Percentiles rank a stretch among this genome's conserved stretches.
Conservation (phyloP, 2,113 vertebrate species). For the Dipodomys stephensi region DNA sequence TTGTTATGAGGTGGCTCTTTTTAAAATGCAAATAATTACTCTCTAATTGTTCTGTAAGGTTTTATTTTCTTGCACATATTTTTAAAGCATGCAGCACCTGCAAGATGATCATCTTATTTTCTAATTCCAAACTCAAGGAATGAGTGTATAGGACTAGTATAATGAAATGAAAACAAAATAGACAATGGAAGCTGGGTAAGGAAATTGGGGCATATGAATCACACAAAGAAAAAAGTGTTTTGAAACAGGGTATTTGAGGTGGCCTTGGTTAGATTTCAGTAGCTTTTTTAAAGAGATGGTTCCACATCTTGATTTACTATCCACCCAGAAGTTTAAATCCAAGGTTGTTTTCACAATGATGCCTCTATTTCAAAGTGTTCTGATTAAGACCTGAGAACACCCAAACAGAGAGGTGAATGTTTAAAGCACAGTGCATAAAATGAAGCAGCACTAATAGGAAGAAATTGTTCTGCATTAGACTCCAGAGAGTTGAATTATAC, state of each 20-base stretch:
- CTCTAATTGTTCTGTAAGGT: constrained; percentile 59
- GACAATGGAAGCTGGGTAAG: constrained; percentile 79
- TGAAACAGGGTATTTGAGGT: constrained; percentile 39
- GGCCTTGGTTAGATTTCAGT: constrained; percentile 34
- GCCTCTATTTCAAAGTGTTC: constrained; percentile 44
- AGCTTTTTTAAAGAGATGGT: constrained; percentile 58
- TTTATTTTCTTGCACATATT: constrained; percentile 53
- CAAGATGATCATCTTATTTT: constrained; percentile 38
- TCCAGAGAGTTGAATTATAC: constrained; percentile 56
- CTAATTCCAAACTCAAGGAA: constrained; percentile 84
- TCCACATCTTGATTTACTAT: constrained; percentile 57
- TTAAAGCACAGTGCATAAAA: constrained; percentile 60
- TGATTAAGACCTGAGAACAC: constrained; percentile 41
- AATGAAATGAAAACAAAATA: constrained; percentile 78
- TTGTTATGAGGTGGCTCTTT: constrained; percentile 35
- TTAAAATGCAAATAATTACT: constrained; percentile 58
- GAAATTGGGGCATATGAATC: constrained; percentile 73
- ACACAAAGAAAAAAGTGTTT: constrained; percentile 64
- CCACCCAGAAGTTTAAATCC: constrained; percentile 64
- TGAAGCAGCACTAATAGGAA: constrained; percentile 58
- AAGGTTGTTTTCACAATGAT: constrained; percentile 64
- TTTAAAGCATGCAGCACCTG: constrained; percentile 61
- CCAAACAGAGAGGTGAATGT: constrained; percentile 61
- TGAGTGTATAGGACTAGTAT: constrained; percentile 82
- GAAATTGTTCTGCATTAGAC: constrained; percentile 66